phyloP scores from a whole-genome alignment of 2,888 invertebrate species.

The Tribolium freemani region DNA sequence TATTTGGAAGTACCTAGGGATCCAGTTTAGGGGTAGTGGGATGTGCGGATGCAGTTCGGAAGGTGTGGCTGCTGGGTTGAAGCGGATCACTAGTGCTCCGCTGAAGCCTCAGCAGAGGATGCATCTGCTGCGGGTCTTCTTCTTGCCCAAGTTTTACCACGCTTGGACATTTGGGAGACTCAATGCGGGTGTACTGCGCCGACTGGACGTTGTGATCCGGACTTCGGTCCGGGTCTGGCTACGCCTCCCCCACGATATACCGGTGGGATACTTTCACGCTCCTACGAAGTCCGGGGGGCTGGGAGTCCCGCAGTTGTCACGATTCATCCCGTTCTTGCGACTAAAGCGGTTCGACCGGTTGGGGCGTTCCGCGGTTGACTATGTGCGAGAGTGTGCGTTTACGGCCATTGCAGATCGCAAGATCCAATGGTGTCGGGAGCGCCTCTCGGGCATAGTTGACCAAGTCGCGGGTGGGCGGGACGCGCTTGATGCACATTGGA shows the following conservation, averaged over 20 bases:
- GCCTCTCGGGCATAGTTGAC: background rate
- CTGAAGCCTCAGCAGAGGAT: constrained; percentile 2
- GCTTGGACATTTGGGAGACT: background rate
- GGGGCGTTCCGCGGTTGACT: background rate
- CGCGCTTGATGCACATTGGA: background rate
- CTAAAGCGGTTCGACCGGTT: background rate
- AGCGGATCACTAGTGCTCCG: background rate
- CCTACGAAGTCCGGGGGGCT: no score
- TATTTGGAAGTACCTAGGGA: background rate
- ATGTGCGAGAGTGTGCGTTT: background rate
- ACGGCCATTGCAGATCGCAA: background rate
- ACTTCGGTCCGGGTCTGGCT: no score
- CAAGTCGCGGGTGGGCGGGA: background rate
- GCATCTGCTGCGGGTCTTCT: background rate
- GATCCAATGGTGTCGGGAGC: background rate
- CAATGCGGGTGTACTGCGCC: no score
- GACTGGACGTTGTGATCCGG: no score
- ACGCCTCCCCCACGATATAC: no score
- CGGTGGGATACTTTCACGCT: no score
- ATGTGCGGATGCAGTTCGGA: background rate
- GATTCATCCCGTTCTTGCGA: background rate
- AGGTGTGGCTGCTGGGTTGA: background rate
- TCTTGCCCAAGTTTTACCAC: constrained; percentile 4
- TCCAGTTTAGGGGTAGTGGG: background rate
- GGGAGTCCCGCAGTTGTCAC: no score